Percentiles rank a stretch among this genome's conserved stretches.
Conservation (phyloP, 2,113 vertebrate genomes). For the Corydoras maculifer region DNA sequence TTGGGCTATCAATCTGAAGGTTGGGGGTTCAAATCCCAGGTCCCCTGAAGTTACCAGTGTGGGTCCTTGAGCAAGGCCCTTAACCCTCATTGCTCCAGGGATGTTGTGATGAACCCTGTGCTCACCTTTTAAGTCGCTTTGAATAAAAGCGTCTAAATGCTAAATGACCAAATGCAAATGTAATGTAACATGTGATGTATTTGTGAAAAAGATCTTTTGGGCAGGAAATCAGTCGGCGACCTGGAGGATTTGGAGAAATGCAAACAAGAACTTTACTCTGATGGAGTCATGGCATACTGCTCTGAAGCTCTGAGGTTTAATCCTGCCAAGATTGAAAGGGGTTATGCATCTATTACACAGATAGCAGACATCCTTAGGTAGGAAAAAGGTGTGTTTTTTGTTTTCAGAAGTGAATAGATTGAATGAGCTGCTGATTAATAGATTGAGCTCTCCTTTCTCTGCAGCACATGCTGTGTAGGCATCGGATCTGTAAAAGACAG, state of each 20-base stretch:
- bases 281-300: slow-evolving; percentile 40
- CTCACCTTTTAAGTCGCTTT: too few relatives aligned
- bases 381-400: not conserved
- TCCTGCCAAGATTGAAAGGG: slow-evolving; percentile 26
- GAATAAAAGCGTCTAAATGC: too few relatives aligned
- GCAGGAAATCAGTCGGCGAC: slow-evolving; percentile 29
- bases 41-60: too few relatives aligned
- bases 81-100: too few relatives aligned
- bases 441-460: slow-evolving; percentile 18
- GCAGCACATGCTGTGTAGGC: slow-evolving; percentile 75
- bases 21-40: too few relatives aligned
- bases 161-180: too few relatives aligned
- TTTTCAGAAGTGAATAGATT: not conserved
- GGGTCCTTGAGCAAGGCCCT: too few relatives aligned
- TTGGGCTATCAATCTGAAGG: too few relatives aligned
- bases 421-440: too few relatives aligned
- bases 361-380: slow-evolving; percentile 46
- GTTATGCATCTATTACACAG: slow-evolving; percentile 27
- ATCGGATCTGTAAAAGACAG: slow-evolving; percentile 67
- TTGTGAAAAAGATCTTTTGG: slow-evolving; percentile 30
- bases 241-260: slow-evolving; percentile 30
- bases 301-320: slow-evolving; percentile 35
- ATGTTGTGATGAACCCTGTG: too few relatives aligned
- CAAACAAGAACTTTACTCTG: slow-evolving; percentile 33
- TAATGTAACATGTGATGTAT: not conserved